Evolutionary conservation across 2,888 invertebrate species (phyloP).

Genomic region (Drosophila anceps): DNA sequence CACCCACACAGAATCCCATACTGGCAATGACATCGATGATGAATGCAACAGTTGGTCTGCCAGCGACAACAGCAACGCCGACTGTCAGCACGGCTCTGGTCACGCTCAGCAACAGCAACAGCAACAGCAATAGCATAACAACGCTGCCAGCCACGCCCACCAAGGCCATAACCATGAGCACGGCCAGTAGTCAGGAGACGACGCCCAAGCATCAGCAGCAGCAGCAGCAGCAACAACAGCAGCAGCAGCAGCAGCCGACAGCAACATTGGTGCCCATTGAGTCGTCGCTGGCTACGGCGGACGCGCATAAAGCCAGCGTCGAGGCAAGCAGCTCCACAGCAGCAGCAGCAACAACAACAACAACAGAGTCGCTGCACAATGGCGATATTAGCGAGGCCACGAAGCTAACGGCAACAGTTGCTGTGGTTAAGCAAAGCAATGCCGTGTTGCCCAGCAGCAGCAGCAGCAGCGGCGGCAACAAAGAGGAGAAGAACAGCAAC

Average conservation of each 20-base stretch:
- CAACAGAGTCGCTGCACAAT: constrained; percentile 44
- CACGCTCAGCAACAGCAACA: constrained; percentile 56
- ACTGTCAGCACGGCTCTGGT: constrained; percentile 59
- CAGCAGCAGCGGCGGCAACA: constrained; percentile 26
- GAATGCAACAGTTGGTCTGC: constrained; percentile 74
- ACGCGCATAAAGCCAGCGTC: constrained; percentile 25
- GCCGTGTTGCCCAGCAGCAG: constrained; percentile 59
- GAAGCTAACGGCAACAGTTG: constrained; percentile 23
- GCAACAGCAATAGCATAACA: constrained; percentile 34
- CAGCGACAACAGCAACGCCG: constrained; percentile 46
- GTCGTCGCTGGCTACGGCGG: constrained; percentile 34
- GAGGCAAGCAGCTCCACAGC: constrained; percentile 62
- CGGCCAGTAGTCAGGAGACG: constrained; percentile 30
- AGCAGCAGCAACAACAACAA: constrained; percentile 18
- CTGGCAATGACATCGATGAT: constrained; percentile 84
- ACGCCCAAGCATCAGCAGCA: constrained; percentile 42
- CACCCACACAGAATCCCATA: constrained; percentile 85
- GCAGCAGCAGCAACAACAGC: constrained; percentile 16
- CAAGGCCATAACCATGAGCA: constrained; percentile 45
- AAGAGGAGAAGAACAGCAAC: constrained; percentile 26
- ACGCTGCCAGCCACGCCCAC: constrained; percentile 76
- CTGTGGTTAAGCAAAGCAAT: constrained; percentile 56
- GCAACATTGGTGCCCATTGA: constrained; percentile 66
- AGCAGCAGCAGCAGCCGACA: constrained; percentile 28
- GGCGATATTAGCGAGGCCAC: constrained; percentile 57